Base-by-base conservation (phyloP, 2,888 invertebrate species). In the Lamellibrachia satsuma region DNA sequence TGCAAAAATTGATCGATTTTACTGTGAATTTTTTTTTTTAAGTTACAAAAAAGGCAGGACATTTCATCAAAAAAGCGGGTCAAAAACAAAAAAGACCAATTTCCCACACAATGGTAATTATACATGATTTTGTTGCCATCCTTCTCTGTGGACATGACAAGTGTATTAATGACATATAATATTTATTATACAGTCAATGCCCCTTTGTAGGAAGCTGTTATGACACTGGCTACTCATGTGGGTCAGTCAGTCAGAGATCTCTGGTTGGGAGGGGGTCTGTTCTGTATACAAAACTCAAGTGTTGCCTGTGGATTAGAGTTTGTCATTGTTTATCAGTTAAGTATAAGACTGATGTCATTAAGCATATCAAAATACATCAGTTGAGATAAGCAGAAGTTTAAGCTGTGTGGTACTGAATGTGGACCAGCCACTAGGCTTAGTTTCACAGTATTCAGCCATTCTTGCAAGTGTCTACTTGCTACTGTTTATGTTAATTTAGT, bases 361-460 rank as follows among this genome's bases (percentile, higher is more conserved):
- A 75, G 75, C 75, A 75, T 75, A 22, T 75, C 15, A 75, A 22
- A 75, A 75, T 75, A n/a, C 75, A 75, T n/a, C 75, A 75, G 75
- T 75, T 75, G 75, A 75, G 75, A 75, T 75, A 75, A 22, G 75
- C 75, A 75, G n/a, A 75, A 75, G 75, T 75, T 75, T 75, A 75
- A 75, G 75, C 75, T 75, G 75, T 75, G 75, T 75, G 22, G 22
- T 4, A 11, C 75, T 6, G 75, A 3, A 75, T 75, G 4, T 15
- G 75, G 75, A 75, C 75, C 75, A 75, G 22, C n/a, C 75, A 22
- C 75, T n/a, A 75, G 15, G 15, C 75, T 75, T 75, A 75, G 75
- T 22, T 75, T 3, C 75, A 75, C 22, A 75, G 15, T 75, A n/a
- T 75, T 39, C 75, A 22, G 6, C n/a, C 22, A 75, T 22, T 22